Evolutionary conservation across 2,113 vertebrate genomes (phyloP).

Genomic region (Brachypodius melanocephalos): DNA sequence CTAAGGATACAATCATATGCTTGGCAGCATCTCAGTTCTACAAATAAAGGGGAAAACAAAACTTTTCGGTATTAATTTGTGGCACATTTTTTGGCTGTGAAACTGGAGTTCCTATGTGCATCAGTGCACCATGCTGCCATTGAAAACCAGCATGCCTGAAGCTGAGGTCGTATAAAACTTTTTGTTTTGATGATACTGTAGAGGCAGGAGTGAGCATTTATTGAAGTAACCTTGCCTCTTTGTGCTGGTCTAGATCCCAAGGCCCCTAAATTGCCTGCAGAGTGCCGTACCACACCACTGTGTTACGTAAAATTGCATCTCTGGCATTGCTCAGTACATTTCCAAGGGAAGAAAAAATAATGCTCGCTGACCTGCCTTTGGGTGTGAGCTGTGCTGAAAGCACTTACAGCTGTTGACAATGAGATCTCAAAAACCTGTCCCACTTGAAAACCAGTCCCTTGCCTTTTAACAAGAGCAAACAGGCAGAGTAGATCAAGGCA

Average conservation of each 20-base stretch:
- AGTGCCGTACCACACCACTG: neutral
- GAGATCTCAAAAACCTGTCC: neutral
- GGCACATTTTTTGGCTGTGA: neutral
- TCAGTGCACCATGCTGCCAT: accelerated
- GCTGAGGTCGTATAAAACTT: neutral
- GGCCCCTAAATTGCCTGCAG: neutral
- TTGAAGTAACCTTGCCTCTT: neutral
- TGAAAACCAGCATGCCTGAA: neutral
- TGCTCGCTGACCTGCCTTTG: neutral
- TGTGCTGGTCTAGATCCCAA: neutral
- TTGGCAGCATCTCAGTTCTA: neutral
- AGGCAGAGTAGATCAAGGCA: neutral
- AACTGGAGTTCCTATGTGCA: neutral
- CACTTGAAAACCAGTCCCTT: neutral
- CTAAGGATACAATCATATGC: neutral
- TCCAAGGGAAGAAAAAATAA: neutral
- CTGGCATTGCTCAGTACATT: neutral
- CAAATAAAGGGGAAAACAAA: neutral
- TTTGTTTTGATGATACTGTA: neutral
- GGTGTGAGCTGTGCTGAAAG: neutral
- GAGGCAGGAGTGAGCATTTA: neutral
- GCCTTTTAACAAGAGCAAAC: slow-evolving; percentile 20
- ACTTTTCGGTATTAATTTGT: neutral
- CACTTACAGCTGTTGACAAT: neutral
- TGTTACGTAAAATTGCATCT: neutral